These are phyloP conservation scores for Neuroscelio doddi DNA, from an alignment of 2,888 invertebrate species.

Conservation along the genomic window DNA sequence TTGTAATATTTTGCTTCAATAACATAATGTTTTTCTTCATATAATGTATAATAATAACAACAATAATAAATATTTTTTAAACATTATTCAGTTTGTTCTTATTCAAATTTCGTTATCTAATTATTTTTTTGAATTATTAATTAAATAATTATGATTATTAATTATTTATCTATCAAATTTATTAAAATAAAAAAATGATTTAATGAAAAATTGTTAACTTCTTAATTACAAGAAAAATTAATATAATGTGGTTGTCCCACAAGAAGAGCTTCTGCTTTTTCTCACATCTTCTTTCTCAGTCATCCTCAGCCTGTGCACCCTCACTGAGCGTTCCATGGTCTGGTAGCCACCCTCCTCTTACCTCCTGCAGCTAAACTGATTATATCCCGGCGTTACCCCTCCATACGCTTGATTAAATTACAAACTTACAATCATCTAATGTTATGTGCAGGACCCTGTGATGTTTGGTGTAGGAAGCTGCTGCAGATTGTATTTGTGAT, in stretches of 20 bases:
- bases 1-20: no score
- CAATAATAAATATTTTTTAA: no score
- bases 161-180: no score
- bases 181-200: no score
- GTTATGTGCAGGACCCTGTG: conserved; percentile 51
- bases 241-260: not conserved
- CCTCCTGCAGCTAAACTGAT: conserved; percentile 61
- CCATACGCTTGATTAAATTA: conserved; percentile 59
- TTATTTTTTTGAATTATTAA: no score
- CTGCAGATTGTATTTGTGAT: conserved; percentile 36
- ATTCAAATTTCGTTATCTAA: no score
- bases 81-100: no score
- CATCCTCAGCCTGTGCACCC: conserved; percentile 34
- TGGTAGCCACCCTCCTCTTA: conserved; percentile 51
- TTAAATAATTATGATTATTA: no score
- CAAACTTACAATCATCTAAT: conserved; percentile 63
- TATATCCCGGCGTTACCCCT: conserved; percentile 54
- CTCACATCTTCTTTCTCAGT: conserved; percentile 43
- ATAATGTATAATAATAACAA: no score
- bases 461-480: conserved; percentile 28
- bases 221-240: not conserved
- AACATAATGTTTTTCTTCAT: no score
- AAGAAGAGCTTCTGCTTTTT: conserved; percentile 33
- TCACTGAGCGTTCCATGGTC: conserved; percentile 41
- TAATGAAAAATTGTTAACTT: not conserved